These are phyloP conservation scores for Aythya fuligula DNA, from an alignment of 2,797 vertebrate genomes.

Conservation along the genomic window DNA sequence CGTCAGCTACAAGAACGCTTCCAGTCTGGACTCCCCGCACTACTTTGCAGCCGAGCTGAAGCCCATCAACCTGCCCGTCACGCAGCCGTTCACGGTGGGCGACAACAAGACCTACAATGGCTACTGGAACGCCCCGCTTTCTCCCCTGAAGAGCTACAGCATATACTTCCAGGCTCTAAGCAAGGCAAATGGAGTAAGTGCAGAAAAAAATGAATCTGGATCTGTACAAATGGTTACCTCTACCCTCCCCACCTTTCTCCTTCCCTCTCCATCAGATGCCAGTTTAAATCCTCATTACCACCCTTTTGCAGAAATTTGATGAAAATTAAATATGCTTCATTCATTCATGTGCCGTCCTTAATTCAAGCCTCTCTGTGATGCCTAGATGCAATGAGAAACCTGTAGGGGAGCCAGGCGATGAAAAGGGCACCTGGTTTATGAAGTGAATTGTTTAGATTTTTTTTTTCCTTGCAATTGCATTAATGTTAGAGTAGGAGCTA, in stretches of 20 bases:
- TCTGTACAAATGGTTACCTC: neutral
- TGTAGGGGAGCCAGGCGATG: neutral
- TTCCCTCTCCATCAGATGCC: neutral
- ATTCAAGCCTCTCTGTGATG: neutral
- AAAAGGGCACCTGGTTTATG: neutral
- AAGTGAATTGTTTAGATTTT: neutral
- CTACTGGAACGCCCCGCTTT: slow-evolving; percentile 96
- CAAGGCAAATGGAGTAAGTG: slow-evolving; percentile 94
- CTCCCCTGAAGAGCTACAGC: slow-evolving; percentile 95
- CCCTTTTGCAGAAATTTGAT: neutral
- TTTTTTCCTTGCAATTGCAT: neutral
- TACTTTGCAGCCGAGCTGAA: slow-evolving; percentile 95
- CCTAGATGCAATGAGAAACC: neutral
- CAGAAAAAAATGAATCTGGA: neutral
- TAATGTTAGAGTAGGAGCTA: neutral
- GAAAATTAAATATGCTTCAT: neutral
- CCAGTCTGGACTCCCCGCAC: slow-evolving; percentile 87
- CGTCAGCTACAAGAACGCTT: slow-evolving; percentile 92
- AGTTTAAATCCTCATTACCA: neutral
- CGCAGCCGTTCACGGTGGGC: slow-evolving; percentile 93
- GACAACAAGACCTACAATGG: slow-evolving; percentile 98
- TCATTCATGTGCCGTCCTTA: neutral
- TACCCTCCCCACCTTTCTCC: neutral
- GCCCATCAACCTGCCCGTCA: slow-evolving; percentile 88
- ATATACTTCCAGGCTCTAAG: slow-evolving; percentile 97